Base-by-base conservation (phyloP, 2,888 invertebrate species). In the Octonoba sinensis region DNA sequence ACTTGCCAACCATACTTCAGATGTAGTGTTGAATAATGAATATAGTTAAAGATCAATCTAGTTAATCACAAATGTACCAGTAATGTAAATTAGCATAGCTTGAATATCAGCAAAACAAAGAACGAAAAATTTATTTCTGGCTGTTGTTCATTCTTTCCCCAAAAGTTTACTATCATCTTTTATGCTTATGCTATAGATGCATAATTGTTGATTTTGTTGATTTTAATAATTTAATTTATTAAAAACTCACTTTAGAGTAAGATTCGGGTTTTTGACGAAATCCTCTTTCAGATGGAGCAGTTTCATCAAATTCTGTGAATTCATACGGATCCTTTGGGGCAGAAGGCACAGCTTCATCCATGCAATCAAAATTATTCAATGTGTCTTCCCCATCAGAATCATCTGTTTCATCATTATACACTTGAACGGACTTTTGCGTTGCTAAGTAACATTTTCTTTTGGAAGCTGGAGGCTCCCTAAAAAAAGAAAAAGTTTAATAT, bases 321-420 rank as follows among this genome's bases (percentile, higher is more conserved):
- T 93, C 93, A 87, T 93, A 93, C 0, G 93, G 93, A 88, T 93
- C 92, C 79, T 87, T 86, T 51, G 85, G 86, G 59, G 77, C 18
- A 77, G 71, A 81, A 81, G 79, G 79, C 79, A 81, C 79, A 64
- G 51, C 24, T 20, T 73, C 67, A 20, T 69, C 56, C 16, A 62
- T 22, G 36, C 36, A 11, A 46, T 62, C 69, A 73, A 56, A 66
- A 24, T 20, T 59, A 73, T 56, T 72, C 24, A 27, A 46, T 44
- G 22, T 44, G 54, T 46, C 54, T 62, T 73, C 72, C 22, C 62
- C 67, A 57, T 69, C 67, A 64, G 27, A 49, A 67, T 81, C 69
- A 62, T 64, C 27, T 57, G 70, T 65, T 13, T 70, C 75, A 22
- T 70, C 70, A 56, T 70, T 70, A 46, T 36, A 46, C 11, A 60